Conservation (phyloP, 2,888 invertebrate species). For the Boloria selene region DNA sequence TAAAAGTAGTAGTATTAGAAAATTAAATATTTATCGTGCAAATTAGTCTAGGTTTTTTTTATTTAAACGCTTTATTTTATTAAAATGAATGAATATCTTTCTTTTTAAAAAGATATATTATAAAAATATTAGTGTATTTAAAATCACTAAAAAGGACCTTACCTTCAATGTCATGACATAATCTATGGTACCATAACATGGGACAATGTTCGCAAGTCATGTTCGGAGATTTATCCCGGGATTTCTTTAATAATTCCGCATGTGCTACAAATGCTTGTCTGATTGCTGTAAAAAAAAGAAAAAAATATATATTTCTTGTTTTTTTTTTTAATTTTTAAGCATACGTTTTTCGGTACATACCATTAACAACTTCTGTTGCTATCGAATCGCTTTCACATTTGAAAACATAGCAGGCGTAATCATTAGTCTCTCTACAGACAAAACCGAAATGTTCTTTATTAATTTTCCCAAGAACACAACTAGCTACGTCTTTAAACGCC, state of each 20-base stretch:
- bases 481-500: constrained; percentile 93
- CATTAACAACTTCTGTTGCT: constrained; percentile 90
- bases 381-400: constrained; percentile 94
- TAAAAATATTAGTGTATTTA: too few relatives aligned
- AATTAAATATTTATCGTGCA: too few relatives aligned
- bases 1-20: too few relatives aligned
- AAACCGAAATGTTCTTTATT: constrained; percentile 96
- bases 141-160: constrained; percentile 26
- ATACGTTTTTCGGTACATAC: constrained; percentile 55
- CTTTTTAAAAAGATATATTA: too few relatives aligned
- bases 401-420: constrained; percentile 90
- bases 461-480: constrained; percentile 91
- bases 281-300: constrained; percentile 84
- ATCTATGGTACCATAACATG: constrained; percentile 96
- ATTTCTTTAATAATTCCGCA: constrained; percentile 76
- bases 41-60: too few relatives aligned
- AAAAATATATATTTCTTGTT: background rate
- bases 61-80: too few relatives aligned
- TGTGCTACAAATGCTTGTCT: constrained; percentile 88
- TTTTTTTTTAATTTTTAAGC: background rate
- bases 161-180: constrained; percentile 93
- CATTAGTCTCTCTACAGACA: constrained; percentile 90
- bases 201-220: constrained; percentile 97
- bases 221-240: constrained; percentile 85
- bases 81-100: too few relatives aligned